Conservation (phyloP, 1,140 invertebrate species). For the Drosophila lacteicornis region DNA sequence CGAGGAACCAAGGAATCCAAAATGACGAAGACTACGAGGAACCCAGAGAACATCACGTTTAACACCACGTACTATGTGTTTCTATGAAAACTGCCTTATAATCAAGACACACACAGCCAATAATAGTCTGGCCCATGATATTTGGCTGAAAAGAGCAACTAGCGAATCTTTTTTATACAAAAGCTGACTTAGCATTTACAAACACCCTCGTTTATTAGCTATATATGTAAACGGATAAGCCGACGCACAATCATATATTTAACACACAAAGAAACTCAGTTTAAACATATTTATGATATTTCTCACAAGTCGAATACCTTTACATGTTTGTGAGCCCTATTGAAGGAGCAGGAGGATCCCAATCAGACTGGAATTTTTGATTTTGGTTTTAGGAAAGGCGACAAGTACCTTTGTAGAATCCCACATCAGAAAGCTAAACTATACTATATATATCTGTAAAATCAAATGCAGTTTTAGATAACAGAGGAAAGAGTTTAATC, state of each 20-base stretch:
- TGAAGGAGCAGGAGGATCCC: slow-evolving; percentile 5
- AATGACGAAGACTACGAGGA: slow-evolving; percentile 27
- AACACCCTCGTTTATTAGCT: slow-evolving; percentile 49
- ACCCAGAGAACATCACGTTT: background rate
- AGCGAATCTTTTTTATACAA: slow-evolving; percentile 60
- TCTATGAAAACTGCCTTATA: slow-evolving; percentile 60
- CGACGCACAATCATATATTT: slow-evolving; percentile 75
- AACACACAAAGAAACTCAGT: slow-evolving; percentile 30
- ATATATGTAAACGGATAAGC: slow-evolving; percentile 43
- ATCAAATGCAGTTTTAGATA: slow-evolving; percentile 53
- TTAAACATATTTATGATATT: slow-evolving; percentile 43
- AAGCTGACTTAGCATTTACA: slow-evolving; percentile 70
- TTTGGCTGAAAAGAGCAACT: slow-evolving; percentile 37
- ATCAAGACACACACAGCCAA: slow-evolving; percentile 28
- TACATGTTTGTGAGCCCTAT: slow-evolving; percentile 34
- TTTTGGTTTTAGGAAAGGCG: slow-evolving; percentile 53
- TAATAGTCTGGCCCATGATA: slow-evolving; percentile 47
- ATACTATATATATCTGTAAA: slow-evolving; percentile 38
- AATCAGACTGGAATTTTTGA: slow-evolving; percentile 32
- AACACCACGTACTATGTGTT: background rate
- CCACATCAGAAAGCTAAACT: slow-evolving; percentile 23
- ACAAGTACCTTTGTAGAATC: slow-evolving; percentile 48
- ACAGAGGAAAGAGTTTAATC: slow-evolving; percentile 15
- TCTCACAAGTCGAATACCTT: slow-evolving; percentile 47
- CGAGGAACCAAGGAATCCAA: slow-evolving; percentile 1